These are phyloP conservation scores for Zaprionus nigranus DNA, from an alignment of 1,140 invertebrate species.

Conservation along the genomic window DNA sequence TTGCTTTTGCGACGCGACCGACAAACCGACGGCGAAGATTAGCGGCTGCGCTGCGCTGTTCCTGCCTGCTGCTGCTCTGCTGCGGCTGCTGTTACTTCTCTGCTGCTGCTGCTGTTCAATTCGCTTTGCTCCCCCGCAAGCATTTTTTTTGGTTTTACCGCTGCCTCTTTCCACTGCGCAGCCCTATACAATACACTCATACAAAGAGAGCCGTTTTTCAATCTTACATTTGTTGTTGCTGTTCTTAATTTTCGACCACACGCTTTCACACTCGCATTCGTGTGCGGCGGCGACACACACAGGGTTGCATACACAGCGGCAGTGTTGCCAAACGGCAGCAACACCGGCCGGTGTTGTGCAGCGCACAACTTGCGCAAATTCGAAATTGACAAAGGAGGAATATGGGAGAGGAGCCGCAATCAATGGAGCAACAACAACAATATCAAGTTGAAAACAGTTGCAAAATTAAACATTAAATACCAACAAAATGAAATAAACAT, in stretches of 20 bases:
- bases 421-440: constrained; percentile 6
- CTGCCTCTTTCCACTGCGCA: constrained; percentile 37
- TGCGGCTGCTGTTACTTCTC: constrained; percentile 54
- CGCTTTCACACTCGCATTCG: constrained; percentile 60
- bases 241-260: constrained; percentile 58
- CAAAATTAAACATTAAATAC: constrained; percentile 21
- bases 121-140: constrained; percentile 68
- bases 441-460: neutral
- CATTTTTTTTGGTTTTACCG: constrained; percentile 50
- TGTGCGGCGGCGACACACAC: constrained; percentile 46
- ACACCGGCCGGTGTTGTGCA: constrained; percentile 51
- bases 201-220: constrained; percentile 49
- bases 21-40: constrained; percentile 70
- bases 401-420: neutral
- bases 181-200: constrained; percentile 13
- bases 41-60: constrained; percentile 71
- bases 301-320: constrained; percentile 43
- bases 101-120: constrained; percentile 42
- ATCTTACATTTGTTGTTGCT: constrained; percentile 59
- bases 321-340: constrained; percentile 61
- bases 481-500: neutral
- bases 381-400: constrained; percentile 1
- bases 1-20: constrained; percentile 64
- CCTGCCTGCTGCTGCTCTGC: constrained; percentile 37
- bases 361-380: constrained; percentile 51